phyloP scores from a whole-genome alignment of 2,113 vertebrate genomes.

The Notothenia rossii region DNA sequence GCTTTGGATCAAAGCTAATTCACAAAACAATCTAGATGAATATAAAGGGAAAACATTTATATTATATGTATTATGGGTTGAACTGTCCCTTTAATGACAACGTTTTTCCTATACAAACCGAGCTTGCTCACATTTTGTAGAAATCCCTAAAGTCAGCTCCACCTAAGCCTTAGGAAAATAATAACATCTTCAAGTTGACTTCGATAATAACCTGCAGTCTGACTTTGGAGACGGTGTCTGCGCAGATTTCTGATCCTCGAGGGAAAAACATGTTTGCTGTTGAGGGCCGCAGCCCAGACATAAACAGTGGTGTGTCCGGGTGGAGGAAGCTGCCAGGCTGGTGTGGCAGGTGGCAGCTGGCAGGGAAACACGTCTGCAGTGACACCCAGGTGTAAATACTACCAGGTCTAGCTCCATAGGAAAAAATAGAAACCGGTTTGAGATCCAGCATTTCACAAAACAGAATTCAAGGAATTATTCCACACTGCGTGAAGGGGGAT shows the following conservation, averaged over 20 bases:
- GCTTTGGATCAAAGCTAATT: no score
- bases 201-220: slow-evolving; percentile 57
- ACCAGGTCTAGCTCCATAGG: not conserved
- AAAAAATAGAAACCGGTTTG: slow-evolving; percentile 10
- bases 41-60: no score
- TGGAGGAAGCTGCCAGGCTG: slow-evolving; percentile 36
- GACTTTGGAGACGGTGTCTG: slow-evolving; percentile 30
- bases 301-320: slow-evolving; percentile 58
- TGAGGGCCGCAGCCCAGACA: slow-evolving; percentile 64
- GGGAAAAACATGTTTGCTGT: slow-evolving; percentile 69
- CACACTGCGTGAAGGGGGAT: not conserved
- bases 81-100: no score
- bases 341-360: slow-evolving; percentile 33
- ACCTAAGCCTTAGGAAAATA: slow-evolving; percentile 44
- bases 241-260: slow-evolving; percentile 26
- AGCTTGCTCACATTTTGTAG: not conserved
- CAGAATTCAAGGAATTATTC: not conserved
- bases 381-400: slow-evolving; percentile 42
- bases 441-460: not conserved
- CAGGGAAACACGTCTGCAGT: slow-evolving; percentile 17
- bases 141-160: slow-evolving; percentile 23
- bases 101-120: not conserved
- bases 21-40: no score
- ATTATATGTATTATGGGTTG: no score
- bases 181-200: slow-evolving; percentile 54